A percentile compares a stretch with the other conserved stretches of the same genome.
phyloP scores from a whole-genome alignment of 2,113 vertebrate species.

The Antidorcas marsupialis region DNA sequence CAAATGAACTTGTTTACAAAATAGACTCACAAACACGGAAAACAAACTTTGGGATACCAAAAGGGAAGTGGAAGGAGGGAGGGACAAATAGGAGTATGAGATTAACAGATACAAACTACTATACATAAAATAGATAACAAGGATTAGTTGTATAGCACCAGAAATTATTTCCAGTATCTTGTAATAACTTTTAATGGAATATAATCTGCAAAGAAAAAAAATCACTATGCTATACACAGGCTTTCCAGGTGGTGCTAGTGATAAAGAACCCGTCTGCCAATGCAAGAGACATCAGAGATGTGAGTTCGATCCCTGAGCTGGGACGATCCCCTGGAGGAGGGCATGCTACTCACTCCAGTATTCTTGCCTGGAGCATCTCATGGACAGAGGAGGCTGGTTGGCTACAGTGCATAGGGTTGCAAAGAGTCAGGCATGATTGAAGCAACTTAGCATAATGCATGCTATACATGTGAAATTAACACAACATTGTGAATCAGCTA shows the following conservation, averaged over 20 bases:
- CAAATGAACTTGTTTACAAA: neutral
- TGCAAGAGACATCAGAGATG: neutral
- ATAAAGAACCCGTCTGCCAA: neutral
- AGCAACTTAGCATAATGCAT: neutral
- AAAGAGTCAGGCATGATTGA: fast-evolving
- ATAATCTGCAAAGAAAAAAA: neutral
- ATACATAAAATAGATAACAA: neutral
- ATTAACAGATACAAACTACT: neutral
- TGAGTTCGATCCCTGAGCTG: neutral
- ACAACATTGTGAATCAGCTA: neutral
- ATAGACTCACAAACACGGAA: neutral
- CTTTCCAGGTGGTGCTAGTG: neutral
- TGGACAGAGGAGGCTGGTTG: neutral
- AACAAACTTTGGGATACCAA: neutral
- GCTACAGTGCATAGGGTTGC: neutral
- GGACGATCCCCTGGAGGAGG: neutral
- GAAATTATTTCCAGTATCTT: neutral
- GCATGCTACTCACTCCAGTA: neutral
- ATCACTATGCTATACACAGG: neutral
- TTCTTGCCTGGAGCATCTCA: neutral
- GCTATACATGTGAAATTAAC: neutral
- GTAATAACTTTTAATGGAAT: neutral
- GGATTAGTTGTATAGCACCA: neutral
- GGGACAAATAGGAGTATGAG: neutral
- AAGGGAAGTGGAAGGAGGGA: neutral